Conservation (phyloP, 2,888 invertebrate genomes). For the Strigamia maritima region DNA sequence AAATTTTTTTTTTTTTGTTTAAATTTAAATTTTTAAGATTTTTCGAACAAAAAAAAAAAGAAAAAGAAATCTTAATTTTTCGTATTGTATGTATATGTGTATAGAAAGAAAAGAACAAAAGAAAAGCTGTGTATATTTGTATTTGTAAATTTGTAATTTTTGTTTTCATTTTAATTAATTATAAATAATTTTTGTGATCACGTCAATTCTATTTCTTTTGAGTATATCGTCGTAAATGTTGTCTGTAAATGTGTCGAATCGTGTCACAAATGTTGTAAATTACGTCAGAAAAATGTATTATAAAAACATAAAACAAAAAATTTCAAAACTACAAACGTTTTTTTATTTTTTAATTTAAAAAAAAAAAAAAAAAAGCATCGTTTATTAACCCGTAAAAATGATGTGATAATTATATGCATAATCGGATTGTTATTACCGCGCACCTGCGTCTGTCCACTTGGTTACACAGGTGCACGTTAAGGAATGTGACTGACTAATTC, state of each 20-base stretch:
- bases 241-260: constrained; percentile 8
- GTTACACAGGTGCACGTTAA: neutral
- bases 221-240: neutral
- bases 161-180: neutral
- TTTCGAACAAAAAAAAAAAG: neutral
- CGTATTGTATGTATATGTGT: constrained; percentile 6
- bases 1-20: neutral
- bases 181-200: neutral
- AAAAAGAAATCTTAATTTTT: neutral
- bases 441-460: neutral
- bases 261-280: constrained; percentile 27
- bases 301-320: neutral
- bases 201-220: neutral
- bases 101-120: neutral
- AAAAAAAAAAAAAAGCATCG: neutral
- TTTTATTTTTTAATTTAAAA: neutral
- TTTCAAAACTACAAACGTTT: neutral
- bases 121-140: neutral
- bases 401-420: neutral
- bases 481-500: constrained; percentile 13
- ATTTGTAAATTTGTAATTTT: constrained; percentile 27
- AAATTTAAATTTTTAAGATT: neutral
- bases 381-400: neutral
- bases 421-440: neutral
- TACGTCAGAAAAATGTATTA: neutral